A percentile compares a stretch with the other conserved stretches of the same genome.
Conservation (phyloP, 1,140 invertebrate species). For the Hyles vespertilio region DNA sequence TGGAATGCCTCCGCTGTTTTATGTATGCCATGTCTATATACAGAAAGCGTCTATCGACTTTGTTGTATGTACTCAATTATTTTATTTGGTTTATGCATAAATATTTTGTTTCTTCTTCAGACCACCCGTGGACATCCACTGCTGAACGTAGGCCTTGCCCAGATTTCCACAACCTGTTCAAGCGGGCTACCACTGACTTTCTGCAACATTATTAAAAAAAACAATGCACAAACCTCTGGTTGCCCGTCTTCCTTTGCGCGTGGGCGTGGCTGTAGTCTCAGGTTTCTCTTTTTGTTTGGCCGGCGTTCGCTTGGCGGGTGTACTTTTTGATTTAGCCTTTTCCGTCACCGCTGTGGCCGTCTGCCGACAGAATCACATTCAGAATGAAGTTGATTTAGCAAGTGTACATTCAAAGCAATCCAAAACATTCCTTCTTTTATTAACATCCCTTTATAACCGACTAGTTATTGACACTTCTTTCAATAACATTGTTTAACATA, state of each 20-base stretch:
- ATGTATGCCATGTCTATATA: no score
- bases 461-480: no score
- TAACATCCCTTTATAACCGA: neutral
- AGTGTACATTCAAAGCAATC: neutral
- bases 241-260: conserved; percentile 43
- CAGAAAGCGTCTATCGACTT: no score
- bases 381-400: neutral
- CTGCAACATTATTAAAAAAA: no score
- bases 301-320: conserved; percentile 27
- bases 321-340: conserved; percentile 37
- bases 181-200: neutral
- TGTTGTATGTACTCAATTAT: no score
- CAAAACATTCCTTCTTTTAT: conserved; percentile 3
- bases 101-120: no score
- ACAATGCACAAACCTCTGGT: conserved; percentile 37
- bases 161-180: no score
- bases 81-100: no score
- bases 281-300: conserved; percentile 32
- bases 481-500: neutral
- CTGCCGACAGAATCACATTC: conserved; percentile 31
- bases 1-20: no score
- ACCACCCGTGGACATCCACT: no score
- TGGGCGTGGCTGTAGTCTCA: conserved; percentile 34
- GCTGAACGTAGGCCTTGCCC: no score
- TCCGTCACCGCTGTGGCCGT: conserved; percentile 59